Evolutionary conservation across 2,113 vertebrate genomes (phyloP).

Genomic region (Platycercus adscitus): DNA sequence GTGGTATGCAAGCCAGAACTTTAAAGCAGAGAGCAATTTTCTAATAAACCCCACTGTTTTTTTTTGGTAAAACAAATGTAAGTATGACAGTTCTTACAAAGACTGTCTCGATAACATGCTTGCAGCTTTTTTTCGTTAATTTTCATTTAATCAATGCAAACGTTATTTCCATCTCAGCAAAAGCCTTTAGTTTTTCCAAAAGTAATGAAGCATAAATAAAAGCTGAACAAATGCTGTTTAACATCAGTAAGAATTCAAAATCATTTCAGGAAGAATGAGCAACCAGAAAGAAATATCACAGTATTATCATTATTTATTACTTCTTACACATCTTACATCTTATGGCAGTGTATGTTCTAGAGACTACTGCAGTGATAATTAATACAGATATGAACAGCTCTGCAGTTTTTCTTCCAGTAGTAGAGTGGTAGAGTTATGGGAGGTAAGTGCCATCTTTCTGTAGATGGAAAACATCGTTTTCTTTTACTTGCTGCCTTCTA

Average conservation of each 20-base stretch:
- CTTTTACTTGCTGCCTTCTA: background rate
- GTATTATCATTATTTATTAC: background rate
- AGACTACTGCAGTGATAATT: background rate
- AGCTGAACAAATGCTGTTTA: conserved; percentile 8
- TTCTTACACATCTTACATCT: background rate
- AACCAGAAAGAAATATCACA: background rate
- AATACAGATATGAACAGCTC: background rate
- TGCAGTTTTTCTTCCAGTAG: background rate
- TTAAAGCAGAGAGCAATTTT: background rate
- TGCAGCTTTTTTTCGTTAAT: background rate
- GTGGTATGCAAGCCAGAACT: background rate
- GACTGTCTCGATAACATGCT: background rate
- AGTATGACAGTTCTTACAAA: background rate
- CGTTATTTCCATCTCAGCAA: background rate
- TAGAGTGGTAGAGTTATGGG: background rate
- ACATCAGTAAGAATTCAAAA: background rate
- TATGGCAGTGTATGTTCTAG: background rate
- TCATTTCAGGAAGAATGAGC: conserved; percentile 7
- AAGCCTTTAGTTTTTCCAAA: background rate
- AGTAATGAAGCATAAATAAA: background rate
- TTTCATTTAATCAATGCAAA: conserved; percentile 8
- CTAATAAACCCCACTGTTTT: background rate
- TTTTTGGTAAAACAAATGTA: background rate
- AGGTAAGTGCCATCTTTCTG: background rate
- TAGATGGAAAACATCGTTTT: background rate